Evolutionary conservation across 2,797 vertebrate genomes (phyloP).

Genomic region (Fratercula arctica): DNA sequence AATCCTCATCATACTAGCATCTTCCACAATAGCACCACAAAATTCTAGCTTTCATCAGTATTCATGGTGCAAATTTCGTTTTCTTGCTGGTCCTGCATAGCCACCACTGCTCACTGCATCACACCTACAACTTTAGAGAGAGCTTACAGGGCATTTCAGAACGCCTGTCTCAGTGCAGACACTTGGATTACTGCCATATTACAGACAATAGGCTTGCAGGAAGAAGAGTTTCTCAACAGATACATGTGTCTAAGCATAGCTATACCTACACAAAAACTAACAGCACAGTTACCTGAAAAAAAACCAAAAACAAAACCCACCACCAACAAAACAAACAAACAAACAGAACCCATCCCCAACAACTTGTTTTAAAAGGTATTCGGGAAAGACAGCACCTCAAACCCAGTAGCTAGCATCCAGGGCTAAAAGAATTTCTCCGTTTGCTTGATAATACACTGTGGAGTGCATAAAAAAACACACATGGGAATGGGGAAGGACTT

Average conservation of each 20-base stretch:
- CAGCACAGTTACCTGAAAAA: background rate
- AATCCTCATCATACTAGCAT: background rate
- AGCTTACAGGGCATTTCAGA: background rate
- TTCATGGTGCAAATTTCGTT: background rate
- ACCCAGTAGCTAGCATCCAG: background rate
- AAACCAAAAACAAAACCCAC: background rate
- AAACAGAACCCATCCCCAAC: background rate
- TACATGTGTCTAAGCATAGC: background rate
- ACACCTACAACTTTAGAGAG: background rate
- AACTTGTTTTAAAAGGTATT: background rate
- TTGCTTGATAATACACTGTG: background rate
- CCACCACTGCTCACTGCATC: background rate
- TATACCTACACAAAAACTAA: background rate
- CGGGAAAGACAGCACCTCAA: background rate
- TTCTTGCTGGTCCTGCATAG: background rate
- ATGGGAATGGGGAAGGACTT: background rate
- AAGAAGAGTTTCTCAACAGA: background rate
- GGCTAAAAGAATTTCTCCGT: background rate
- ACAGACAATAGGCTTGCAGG: background rate
- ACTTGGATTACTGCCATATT: background rate
- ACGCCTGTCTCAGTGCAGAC: background rate
- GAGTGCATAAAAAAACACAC: accelerated
- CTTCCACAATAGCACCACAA: background rate
- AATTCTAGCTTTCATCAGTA: background rate
- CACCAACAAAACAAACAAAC: background rate